phyloP scores from a whole-genome alignment of 2,113 vertebrate genomes.

The Sinocyclocheilus grahami region DNA sequence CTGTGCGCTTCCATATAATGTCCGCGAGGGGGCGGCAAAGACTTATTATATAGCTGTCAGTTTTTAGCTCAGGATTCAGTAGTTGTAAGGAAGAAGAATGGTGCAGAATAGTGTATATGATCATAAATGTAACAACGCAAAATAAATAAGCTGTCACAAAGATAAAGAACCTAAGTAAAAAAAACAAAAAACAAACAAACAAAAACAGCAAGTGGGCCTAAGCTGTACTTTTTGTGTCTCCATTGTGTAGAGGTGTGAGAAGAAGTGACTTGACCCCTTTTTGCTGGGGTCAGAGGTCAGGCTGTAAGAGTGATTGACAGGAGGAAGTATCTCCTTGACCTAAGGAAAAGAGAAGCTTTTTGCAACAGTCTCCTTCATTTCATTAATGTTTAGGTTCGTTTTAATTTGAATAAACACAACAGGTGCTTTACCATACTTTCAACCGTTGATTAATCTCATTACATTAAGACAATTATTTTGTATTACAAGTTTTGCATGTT shows the following conservation, averaged over 20 bases:
- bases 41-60: not conserved
- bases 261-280: conserved; percentile 22
- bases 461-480: not conserved
- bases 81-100: not conserved
- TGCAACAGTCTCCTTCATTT: not conserved
- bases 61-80: not conserved
- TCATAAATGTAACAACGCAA: not conserved
- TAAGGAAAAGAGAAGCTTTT: conserved; percentile 47
- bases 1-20: not conserved
- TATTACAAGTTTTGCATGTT: too few species aligned
- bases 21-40: conserved; percentile 40
- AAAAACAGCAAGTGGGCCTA: not conserved
- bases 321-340: conserved; percentile 55
- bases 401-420: not conserved
- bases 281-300: conserved; percentile 47
- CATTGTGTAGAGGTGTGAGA: conserved; percentile 7
- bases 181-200: not conserved
- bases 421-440: not conserved
- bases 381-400: not conserved
- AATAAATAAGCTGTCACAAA: not conserved
- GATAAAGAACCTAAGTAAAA: not conserved
- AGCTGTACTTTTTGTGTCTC: not conserved
- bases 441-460: not conserved
- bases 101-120: not conserved
- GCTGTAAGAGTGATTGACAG: conserved; percentile 46